Evolutionary conservation across 2,888 invertebrate species (phyloP).

Genomic region (Hydropsyche betteni): DNA sequence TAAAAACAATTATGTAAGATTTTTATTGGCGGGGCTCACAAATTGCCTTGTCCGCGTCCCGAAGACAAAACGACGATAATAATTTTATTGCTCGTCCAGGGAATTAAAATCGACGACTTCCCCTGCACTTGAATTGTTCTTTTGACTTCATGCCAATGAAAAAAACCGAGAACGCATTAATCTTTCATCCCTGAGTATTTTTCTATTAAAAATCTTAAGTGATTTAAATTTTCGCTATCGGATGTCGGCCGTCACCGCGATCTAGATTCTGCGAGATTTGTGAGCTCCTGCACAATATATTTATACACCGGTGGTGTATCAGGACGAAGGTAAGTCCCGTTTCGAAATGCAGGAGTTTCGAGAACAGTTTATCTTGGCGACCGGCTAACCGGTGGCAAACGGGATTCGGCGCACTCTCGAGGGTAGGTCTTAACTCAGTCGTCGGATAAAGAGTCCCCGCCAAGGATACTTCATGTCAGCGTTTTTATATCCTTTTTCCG

Average conservation of each 20-base stretch:
- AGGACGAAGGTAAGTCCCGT: slow-evolving; percentile 7
- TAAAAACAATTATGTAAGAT: slow-evolving; percentile 52
- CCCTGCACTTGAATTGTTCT: background rate
- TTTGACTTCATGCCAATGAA: background rate
- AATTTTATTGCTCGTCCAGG: slow-evolving; percentile 42
- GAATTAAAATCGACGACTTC: slow-evolving; percentile 7
- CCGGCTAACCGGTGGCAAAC: slow-evolving; percentile 39
- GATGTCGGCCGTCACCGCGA: slow-evolving; percentile 52
- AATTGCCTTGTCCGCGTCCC: slow-evolving; percentile 44
- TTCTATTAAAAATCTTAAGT: slow-evolving; percentile 11
- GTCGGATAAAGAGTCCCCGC: slow-evolving; percentile 48
- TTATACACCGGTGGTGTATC: background rate
- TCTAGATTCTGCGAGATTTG: slow-evolving; percentile 69
- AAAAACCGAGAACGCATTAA: background rate
- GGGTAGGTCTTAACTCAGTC: slow-evolving; percentile 41
- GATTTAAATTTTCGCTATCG: slow-evolving; percentile 10
- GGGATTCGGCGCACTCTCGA: slow-evolving; percentile 14
- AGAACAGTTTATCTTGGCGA: slow-evolving; percentile 44
- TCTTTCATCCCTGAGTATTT: background rate
- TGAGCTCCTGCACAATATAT: slow-evolving; percentile 56
- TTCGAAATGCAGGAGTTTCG: slow-evolving; percentile 25
- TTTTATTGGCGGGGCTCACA: slow-evolving; percentile 49
- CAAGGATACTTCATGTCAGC: slow-evolving; percentile 47
- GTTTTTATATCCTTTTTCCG: slow-evolving; percentile 47
- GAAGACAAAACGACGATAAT: slow-evolving; percentile 43